Evolutionary conservation across 2,888 invertebrate genomes (phyloP), one percentile per base, ranked within the genome.

Genomic region (Lagria hirta): DNA sequence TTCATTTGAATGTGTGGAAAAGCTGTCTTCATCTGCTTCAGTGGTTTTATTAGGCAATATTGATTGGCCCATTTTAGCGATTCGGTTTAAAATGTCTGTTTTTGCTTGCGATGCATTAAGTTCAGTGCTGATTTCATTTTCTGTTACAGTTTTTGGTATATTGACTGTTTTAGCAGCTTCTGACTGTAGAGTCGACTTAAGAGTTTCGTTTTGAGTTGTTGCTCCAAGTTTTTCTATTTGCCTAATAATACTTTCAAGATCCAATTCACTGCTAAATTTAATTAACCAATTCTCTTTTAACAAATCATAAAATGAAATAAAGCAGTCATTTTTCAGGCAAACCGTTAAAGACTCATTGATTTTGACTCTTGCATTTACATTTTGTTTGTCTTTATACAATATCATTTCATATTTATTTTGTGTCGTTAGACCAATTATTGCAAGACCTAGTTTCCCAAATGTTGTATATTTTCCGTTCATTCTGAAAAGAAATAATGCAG

Each of bases 41-140:
- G 60, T 57, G 17, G 65, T 50, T 48, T 68, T 71, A 30, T 12
- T 27, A 2, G 75, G 69, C 20, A 71, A 52, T 49, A 76, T 73
- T 15, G 73, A 70, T 52, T 76, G 74, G 0, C 80, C 80, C 73
- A 80, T 75, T 71, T 76, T 77, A 1, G 79, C 77, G 72, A 81
- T 78, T 51, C 80, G 68, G 4, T 75, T 72, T 34, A 80, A 64
- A 46, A 79, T 73, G 40, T 73, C 69, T 6, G 74, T 73, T 13
- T 35, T 37, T 8, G 34, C 20, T 40, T n/a, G n/a, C n/a, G n/a
- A n/a, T n/a, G n/a, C n/a, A n/a, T n/a, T n/a, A n/a, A n/a, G n/a
- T n/a, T n/a, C n/a, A n/a, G n/a, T n/a, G n/a, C n/a, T n/a, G n/a
- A n/a, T n/a, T n/a, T 46, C 54, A 22, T 32, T 37, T 10, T 35